Base-by-base conservation (phyloP, 2,797 vertebrate genomes). In the Microctenopoma lineatum region DNA sequence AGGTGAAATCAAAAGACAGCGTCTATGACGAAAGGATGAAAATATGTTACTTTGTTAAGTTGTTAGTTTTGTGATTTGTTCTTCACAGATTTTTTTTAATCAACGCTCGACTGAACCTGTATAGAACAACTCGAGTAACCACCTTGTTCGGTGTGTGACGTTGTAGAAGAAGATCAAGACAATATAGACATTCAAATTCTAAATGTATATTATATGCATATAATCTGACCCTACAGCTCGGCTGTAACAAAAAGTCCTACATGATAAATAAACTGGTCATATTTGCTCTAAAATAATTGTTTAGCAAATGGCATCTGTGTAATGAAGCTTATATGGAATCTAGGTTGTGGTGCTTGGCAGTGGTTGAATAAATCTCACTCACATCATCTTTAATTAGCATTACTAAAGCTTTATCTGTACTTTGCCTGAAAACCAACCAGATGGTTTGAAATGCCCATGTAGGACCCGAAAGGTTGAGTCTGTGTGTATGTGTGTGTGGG, bases 1-100 rank as follows among this genome's bases (percentile, higher is more conserved):
- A 94, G 93, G 93, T 94, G 92, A 94, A 90, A 80, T 81, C 73
- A 89, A 78, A 72, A 86, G 71, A 83, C 66, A 52, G 70, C 79
- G 41, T 82, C 72, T 66, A 75, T 75, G 83, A 85, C 80, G 83
- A 85, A 84, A 73, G 68, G 60, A 83, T 53, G 38, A 76, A 81
- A 69, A 52, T 18, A 12, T 69, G 59, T 66, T 76, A 26, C 78
- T 66, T 63, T 71, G 53, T 64, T 65, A 57, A 62, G 54, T 26
- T 44, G 51, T 70, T 66, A 50, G 25, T 46, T 74, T 50, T 47
- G 10, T 63, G 56, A 65, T 67, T 48, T 32, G 26, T 74, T 70
- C 29, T n/a, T 66, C 52, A 27, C 12, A n/a, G 10, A 66, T 69
- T 64, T 57, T 21, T 21, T 21, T 21, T 21, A 21, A 0, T 12